Percentiles rank a stretch among this genome's conserved stretches.
Evolutionary conservation across 2,113 vertebrate species (phyloP).

Genomic region (Alosa alosa): DNA sequence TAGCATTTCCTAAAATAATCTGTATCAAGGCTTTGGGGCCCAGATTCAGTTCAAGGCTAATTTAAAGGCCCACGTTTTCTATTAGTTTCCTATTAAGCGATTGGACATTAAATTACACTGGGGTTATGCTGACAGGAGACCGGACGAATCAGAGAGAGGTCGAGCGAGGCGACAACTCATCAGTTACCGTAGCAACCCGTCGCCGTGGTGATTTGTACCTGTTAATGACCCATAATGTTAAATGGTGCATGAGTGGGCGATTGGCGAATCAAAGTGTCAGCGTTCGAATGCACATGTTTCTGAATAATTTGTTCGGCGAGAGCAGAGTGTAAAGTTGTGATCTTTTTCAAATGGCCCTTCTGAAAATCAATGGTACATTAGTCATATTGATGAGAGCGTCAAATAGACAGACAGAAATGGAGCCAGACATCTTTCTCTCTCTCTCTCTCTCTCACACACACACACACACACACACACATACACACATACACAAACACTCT

Average conservation of each 20-base stretch:
- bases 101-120: conserved; percentile 50
- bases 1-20: conserved; percentile 59
- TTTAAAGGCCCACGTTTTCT: conserved; percentile 32
- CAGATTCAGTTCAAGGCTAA: conserved; percentile 48
- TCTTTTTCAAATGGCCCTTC: conserved; percentile 39
- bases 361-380: conserved; percentile 40
- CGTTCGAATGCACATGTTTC: conserved; percentile 28
- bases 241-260: conserved; percentile 41
- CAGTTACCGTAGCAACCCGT: conserved; percentile 38
- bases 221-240: conserved; percentile 59
- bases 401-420: conserved; percentile 21
- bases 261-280: conserved; percentile 41
- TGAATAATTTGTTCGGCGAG: conserved; percentile 21
- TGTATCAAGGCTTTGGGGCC: conserved; percentile 45
- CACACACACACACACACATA: too few relatives aligned
- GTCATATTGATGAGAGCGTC: conserved; percentile 47
- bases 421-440: conserved; percentile 36
- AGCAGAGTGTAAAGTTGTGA: conserved; percentile 25
- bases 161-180: conserved; percentile 24
- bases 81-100: conserved; percentile 43
- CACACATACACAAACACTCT: neutral
- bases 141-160: conserved; percentile 46
- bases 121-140: conserved; percentile 39
- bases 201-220: conserved; percentile 51
- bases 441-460: conserved; percentile 18